phyloP scores from a whole-genome alignment of 2,888 invertebrate species.

The Vannuccia rotundouncinata region DNA sequence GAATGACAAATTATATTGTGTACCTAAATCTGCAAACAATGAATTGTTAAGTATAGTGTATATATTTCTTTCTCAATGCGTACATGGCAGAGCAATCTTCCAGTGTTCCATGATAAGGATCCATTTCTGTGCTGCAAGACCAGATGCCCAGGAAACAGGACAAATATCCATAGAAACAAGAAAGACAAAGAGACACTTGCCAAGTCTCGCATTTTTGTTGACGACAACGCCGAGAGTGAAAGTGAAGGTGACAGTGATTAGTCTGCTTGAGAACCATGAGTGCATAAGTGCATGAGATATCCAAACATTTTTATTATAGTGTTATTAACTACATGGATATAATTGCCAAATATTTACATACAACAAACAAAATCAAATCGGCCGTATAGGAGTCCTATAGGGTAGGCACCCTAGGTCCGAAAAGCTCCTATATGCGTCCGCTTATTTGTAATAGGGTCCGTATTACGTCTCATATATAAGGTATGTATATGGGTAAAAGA shows the following conservation, averaged over 20 bases:
- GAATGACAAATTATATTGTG: background rate
- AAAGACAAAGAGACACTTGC: background rate
- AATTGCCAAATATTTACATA: background rate
- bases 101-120: constrained; percentile 7
- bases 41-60: background rate
- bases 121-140: constrained; percentile 11
- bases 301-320: background rate
- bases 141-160: constrained; percentile 16
- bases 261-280: background rate
- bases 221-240: constrained; percentile 3
- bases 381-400: no score
- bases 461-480: no score
- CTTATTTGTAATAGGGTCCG: no score
- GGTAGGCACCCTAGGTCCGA: no score
- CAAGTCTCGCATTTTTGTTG: constrained; percentile 14
- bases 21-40: background rate
- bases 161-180: background rate
- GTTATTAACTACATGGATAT: background rate
- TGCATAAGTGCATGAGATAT: background rate
- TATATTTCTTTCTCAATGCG: background rate
- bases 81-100: background rate
- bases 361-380: background rate
- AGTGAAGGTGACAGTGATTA: constrained; percentile 21
- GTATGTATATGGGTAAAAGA: no score
- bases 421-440: no score